These are phyloP conservation scores for Drosophila pseudoobscura DNA, from an alignment of 1,140 invertebrate species.

Conservation along the genomic window DNA sequence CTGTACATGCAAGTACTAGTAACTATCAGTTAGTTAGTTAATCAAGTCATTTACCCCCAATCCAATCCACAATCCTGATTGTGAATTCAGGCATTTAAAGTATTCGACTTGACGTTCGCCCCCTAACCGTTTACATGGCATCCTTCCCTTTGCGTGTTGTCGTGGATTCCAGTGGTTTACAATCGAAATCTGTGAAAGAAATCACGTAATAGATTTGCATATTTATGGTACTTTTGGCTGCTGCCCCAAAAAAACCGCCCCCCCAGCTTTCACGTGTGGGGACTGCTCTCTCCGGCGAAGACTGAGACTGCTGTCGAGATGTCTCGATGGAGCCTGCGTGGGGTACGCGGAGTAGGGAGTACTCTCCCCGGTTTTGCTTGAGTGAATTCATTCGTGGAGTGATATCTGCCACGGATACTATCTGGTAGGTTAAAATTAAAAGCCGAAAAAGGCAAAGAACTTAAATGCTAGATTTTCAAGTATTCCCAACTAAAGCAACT, in stretches of 20 bases:
- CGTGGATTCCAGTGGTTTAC: constrained; percentile 12
- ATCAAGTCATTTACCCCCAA: constrained; percentile 2
- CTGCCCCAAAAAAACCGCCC: constrained; percentile 1
- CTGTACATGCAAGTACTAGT: not conserved
- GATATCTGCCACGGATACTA: not conserved
- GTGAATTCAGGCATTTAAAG: constrained; percentile 1
- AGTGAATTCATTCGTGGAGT: constrained; percentile 10
- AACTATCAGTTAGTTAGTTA: no score
- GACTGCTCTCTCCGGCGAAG: constrained; percentile 1
- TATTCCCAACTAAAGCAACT: no score
- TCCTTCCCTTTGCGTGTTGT: not conserved
- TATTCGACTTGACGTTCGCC: not conserved
- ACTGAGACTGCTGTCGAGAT: constrained; percentile 1
- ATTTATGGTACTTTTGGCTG: constrained; percentile 48
- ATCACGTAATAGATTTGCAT: constrained; percentile 71
- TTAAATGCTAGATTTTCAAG: no score
- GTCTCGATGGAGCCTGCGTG: not conserved
- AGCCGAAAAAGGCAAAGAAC: no score
- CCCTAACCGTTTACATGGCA: no score
- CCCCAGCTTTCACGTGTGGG: constrained; percentile 2
- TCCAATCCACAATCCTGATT: not conserved
- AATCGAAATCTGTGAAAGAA: constrained; percentile 46
- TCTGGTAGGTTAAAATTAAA: no score
- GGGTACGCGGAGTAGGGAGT: no score
- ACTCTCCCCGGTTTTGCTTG: not conserved